Conservation (phyloP, 1,140 invertebrate species). For the Drosophila azteca region DNA sequence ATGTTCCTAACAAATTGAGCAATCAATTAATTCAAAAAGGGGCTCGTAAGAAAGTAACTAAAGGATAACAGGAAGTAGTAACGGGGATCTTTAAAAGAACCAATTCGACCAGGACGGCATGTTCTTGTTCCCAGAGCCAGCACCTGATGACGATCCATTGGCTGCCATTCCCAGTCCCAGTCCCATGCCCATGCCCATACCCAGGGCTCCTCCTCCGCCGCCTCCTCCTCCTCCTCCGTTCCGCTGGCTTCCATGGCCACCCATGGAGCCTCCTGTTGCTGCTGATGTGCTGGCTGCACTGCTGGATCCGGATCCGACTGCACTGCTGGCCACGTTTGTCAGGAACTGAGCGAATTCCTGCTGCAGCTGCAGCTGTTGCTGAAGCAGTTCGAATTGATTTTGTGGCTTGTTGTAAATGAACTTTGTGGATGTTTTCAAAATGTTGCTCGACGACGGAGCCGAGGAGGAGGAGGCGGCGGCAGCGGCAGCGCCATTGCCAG, state of each 20-base stretch:
- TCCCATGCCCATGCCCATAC: conserved; percentile 21
- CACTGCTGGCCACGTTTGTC: conserved; percentile 75
- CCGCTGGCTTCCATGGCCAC: conserved; percentile 5
- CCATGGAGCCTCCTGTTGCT: conserved; percentile 6
- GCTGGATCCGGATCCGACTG: conserved; percentile 23
- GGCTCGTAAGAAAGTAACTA: neutral
- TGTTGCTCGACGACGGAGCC: conserved; percentile 41
- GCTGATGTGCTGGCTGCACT: conserved; percentile 29
- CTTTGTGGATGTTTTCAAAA: conserved; percentile 76
- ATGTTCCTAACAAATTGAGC: conserved; percentile 8
- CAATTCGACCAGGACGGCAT: conserved; percentile 77
- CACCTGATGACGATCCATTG: too few relatives aligned
- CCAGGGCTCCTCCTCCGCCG: conserved; percentile 13
- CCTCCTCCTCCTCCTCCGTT: conserved; percentile 11
- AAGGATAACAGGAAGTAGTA: neutral
- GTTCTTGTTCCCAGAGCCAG: conserved; percentile 34
- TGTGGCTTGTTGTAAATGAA: conserved; percentile 82
- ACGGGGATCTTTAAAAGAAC: conserved; percentile 61
- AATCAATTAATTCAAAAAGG: conserved; percentile 5
- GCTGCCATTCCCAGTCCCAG: too few relatives aligned
- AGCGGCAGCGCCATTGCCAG: neutral
- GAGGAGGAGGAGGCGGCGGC: conserved; percentile 38
- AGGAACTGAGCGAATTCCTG: conserved; percentile 80
- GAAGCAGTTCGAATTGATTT: conserved; percentile 76
- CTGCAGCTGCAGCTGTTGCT: conserved; percentile 77